These are phyloP conservation scores for Indicator maculatus DNA, from an alignment of 2,113 vertebrate genomes.

Conservation along the genomic window DNA sequence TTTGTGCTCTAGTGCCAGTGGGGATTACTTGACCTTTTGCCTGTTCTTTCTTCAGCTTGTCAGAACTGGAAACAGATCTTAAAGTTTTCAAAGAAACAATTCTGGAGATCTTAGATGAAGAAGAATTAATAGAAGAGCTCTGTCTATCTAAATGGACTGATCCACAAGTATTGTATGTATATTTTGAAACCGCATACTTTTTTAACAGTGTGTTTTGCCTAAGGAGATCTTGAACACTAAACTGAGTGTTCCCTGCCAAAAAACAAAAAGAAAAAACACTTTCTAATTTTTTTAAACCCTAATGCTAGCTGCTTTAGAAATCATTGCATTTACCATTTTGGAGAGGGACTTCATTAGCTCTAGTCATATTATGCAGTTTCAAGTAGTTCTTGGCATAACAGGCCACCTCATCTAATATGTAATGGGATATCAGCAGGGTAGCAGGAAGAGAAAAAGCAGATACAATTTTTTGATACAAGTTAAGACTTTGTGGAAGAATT, in stretches of 20 bases:
- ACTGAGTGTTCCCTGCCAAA: neutral
- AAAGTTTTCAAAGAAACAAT: conserved; percentile 94
- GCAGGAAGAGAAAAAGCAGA: neutral
- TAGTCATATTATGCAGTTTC: neutral
- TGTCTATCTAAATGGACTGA: conserved; percentile 94
- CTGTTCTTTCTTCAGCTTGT: conserved; percentile 81
- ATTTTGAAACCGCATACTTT: neutral
- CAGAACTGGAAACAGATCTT: conserved; percentile 96
- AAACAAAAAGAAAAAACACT: neutral
- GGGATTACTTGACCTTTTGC: conserved; percentile 6
- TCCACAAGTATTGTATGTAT: conserved; percentile 89
- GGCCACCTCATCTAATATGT: neutral
- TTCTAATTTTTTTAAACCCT: neutral
- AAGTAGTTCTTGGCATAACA: neutral
- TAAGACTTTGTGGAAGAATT: neutral
- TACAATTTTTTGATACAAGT: neutral
- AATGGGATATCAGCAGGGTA: neutral
- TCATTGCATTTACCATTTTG: neutral
- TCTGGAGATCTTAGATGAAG: conserved; percentile 94
- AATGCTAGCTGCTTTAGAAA: neutral
- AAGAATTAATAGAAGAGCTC: conserved; percentile 92
- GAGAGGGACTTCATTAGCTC: neutral
- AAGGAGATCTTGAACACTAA: neutral
- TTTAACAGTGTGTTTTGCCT: neutral
- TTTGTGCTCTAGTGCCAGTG: neutral